A percentile compares a stretch with the other conserved stretches of the same genome.
phyloP scores from a whole-genome alignment of 2,888 invertebrate species.

The Anorthoa munda region DNA sequence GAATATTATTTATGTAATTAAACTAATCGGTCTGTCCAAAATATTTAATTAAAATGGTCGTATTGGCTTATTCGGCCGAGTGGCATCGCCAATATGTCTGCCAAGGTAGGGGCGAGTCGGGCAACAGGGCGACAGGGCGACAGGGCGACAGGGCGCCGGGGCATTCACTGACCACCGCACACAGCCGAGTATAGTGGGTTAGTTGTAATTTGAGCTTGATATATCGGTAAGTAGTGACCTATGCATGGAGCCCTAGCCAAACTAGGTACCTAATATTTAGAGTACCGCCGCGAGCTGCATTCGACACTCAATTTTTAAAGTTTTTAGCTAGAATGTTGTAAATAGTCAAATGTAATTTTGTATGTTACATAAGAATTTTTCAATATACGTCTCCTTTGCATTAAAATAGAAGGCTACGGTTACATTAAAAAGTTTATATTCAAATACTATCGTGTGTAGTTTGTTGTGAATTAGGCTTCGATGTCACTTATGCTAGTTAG shows the following conservation, averaged over 20 bases:
- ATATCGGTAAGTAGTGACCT: constrained; percentile 81
- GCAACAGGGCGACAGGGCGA: constrained; percentile 12
- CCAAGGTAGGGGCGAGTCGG: constrained; percentile 58
- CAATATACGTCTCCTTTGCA: constrained; percentile 88
- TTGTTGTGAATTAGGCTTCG: constrained; percentile 89
- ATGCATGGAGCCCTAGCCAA: constrained; percentile 87
- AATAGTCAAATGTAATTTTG: constrained; percentile 89
- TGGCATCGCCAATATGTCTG: constrained; percentile 67
- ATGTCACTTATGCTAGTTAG: constrained; percentile 88
- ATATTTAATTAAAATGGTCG: constrained; percentile 68
- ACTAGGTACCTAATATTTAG: constrained; percentile 85
- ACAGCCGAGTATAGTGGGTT: constrained; percentile 66
- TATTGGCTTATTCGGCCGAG: constrained; percentile 77
- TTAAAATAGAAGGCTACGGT: constrained; percentile 87
- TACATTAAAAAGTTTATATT: constrained; percentile 85
- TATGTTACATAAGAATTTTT: constrained; percentile 89
- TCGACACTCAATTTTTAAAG: constrained; percentile 79
- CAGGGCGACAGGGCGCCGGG: constrained; percentile 8
- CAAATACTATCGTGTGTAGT: constrained; percentile 88
- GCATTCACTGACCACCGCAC: constrained; percentile 54
- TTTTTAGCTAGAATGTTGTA: constrained; percentile 88
- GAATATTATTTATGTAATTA: constrained; percentile 81
- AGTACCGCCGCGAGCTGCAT: constrained; percentile 80
- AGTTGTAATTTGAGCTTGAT: constrained; percentile 82
- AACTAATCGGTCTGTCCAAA: constrained; percentile 87